Evolutionary conservation across 2,888 invertebrate genomes (phyloP), one percentile per base, ranked within the genome.

Genomic region (Synergus umbraculus): DNA sequence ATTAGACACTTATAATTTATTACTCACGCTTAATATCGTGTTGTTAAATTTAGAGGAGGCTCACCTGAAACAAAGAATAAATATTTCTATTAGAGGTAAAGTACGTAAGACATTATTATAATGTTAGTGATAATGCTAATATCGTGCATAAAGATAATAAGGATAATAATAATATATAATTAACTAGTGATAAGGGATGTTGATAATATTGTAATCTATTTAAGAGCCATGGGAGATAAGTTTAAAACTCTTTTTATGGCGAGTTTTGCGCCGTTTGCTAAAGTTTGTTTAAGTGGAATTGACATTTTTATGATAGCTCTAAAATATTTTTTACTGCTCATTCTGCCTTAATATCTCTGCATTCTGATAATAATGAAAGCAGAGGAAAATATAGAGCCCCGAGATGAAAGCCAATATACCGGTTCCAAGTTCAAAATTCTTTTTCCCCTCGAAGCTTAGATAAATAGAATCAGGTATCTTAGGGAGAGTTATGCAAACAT

Each of bases 61-160:
- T 73, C 73, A 73, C 73, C 73, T 73, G 73, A 73, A 73, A 73
- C 73, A 54, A 12, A 63, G 54, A 73, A 73, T 29, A 10, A 54
- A 73, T 69, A 73, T 37, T 54, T 73, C 37, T 37, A 73, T 73
- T 73, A 73, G 54, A 10, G 10, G 2, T 8, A 22, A 63, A 22
- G 15, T 7, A 54, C n/a, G 5, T 15, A 22, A 67, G 41, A 18
- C 18, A 46, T 44, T 5, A 44, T 46, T 5, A 0, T 15, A 7
- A 65, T 65, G 2, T 58, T 58, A 58, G 10, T 15, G 13, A 15
- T 15, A 15, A 1, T 58, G 58, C 13, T 15, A 18, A 49, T 13
- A 49, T 49, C 49, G 15, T 49, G n/a, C 58, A 41, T n/a, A 37
- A 13, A 13, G 22, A 22, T 22, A 22, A 22, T 22, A 22, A 22